Conservation (phyloP, 2,797 vertebrate genomes). For the Alauda arvensis region DNA sequence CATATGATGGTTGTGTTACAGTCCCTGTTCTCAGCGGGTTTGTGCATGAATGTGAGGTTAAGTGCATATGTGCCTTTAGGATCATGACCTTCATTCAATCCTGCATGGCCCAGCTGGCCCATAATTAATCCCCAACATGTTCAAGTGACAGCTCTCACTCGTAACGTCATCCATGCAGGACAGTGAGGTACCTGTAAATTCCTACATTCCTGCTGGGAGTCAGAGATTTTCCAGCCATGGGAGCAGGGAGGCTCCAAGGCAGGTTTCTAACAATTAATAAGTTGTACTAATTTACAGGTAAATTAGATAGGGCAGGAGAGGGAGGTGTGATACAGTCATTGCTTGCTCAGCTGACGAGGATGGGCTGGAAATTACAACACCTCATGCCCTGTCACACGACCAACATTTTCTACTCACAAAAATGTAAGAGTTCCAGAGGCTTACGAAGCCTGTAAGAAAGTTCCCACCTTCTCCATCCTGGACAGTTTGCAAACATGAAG, state of each 20-base stretch:
- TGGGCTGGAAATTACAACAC: not conserved
- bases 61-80: not conserved
- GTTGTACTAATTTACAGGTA: not conserved
- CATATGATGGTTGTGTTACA: not conserved
- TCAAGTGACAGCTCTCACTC: not conserved
- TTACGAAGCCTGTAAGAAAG: not conserved
- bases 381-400: accelerated
- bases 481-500: not conserved
- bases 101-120: not conserved
- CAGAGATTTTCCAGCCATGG: not conserved
- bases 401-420: not conserved
- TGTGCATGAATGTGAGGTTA: slow-evolving; percentile 20
- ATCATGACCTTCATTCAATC: not conserved
- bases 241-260: not conserved
- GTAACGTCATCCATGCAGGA: not conserved
- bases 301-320: not conserved
- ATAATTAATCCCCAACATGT: not conserved
- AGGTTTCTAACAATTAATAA: not conserved
- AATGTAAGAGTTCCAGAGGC: not conserved
- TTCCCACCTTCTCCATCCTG: not conserved
- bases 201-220: accelerated
- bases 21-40: not conserved
- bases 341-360: accelerated
- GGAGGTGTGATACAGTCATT: not conserved
- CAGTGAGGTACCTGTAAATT: accelerated